These are phyloP conservation scores for Bos javanicus DNA, from an alignment of 2,113 vertebrate genomes.

Conservation along the genomic window DNA sequence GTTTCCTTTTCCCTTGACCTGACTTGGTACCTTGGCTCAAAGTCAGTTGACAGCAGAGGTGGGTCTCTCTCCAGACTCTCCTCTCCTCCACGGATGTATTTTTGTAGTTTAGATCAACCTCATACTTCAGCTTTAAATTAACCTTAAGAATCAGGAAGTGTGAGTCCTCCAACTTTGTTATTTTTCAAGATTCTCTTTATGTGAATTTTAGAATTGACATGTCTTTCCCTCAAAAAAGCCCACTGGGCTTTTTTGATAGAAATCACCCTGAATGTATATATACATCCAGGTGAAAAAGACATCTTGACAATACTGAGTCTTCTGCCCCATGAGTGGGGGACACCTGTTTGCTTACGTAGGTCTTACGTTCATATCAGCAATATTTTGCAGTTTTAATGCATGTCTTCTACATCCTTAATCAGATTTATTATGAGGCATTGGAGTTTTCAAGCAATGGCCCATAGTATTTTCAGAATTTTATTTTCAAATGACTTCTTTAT, in stretches of 20 bases:
- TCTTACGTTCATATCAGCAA: background rate
- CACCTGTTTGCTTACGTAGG: background rate
- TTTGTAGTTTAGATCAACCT: background rate
- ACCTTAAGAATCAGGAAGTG: background rate
- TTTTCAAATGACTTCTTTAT: background rate
- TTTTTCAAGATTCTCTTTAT: background rate
- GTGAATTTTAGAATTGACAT: background rate
- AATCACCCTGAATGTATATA: background rate
- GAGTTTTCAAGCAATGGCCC: background rate
- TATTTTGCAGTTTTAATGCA: background rate
- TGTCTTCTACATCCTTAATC: too few relatives aligned
- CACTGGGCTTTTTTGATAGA: too few relatives aligned
- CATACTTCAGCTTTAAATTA: background rate
- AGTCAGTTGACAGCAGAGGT: rapidly evolving
- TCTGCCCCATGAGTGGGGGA: background rate
- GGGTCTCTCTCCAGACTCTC: background rate
- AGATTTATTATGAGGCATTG: background rate
- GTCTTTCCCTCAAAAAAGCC: background rate
- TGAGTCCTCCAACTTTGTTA: background rate
- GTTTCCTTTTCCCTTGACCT: background rate
- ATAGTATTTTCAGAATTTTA: background rate
- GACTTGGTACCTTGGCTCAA: background rate
- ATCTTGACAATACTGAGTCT: background rate
- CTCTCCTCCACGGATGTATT: background rate
- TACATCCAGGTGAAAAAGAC: background rate